Evolutionary conservation across 1,140 invertebrate species (phyloP), one percentile per base, ranked within the genome.

Genomic region (Lucilia sericata): DNA sequence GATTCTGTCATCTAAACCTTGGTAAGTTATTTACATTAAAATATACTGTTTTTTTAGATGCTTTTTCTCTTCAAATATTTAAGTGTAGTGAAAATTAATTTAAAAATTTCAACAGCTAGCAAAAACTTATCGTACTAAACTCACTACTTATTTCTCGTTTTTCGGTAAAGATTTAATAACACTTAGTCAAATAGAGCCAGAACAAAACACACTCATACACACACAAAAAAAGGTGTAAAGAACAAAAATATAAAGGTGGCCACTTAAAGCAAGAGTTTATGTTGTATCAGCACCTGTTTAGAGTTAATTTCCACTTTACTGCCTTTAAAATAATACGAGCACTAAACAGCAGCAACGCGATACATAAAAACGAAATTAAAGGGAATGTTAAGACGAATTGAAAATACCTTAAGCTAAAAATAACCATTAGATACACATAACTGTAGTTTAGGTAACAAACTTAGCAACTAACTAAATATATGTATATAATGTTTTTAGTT

Each of bases 271-370:
- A 51, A 49, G 42, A 80, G 76, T 80, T 80, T 80, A 80, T 80
- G 76, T 49, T 80, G 76, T 49, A 47, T 80, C 76, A 80, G 76
- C 76, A 80, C 76, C 76, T 80, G 76, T 80, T 80, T 80, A 80
- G 42, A 80, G 76, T 80, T 80, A 80, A 80, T 80, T 51, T 49
- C 76, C 19, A 51, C 42, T 49, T 80, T 49, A 80, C 42, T 80
- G 21, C 42, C 47, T 49, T 49, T 80, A 49, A 19, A 80, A 76
- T 19, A 80, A 80, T 25, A 80, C 36, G 17, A 36, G 36, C 13
- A 78, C n/a, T 19, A 78, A n/a, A 12, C 76, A 80, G 51, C 76
- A 78, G 12, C 13, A 55, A 55, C 5, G 25, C 25, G 25, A 30
- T 30, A 30, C 25, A 30, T 30, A 30, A 30, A 30, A 30, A 30